Base-by-base conservation (phyloP, 2,797 vertebrate species). In the Cottoperca gobio region DNA sequence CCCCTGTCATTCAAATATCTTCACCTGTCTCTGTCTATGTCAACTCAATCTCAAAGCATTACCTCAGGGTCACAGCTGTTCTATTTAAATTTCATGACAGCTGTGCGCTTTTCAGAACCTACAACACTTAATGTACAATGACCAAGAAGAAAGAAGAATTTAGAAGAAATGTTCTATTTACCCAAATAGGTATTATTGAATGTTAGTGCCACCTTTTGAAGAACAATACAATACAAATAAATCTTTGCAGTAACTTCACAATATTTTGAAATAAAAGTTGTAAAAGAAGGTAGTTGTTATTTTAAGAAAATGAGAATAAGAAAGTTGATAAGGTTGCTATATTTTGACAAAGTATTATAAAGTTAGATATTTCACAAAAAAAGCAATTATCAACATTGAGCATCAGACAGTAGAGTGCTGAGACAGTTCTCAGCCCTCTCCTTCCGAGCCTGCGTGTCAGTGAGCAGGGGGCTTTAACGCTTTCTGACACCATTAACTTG, bases 1-100 rank as follows among this genome's bases (percentile, higher is more conserved):
- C 77, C 83, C 82, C 88, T 87, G 92, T 91, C 93, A 88, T 82
- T 93, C 90, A 91, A 43, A 89, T 85, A 86, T 88, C 84, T 85
- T 85, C 80, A 87, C 83, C 87, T 92, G 88, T 73, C 75, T 86
- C 73, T 57, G 43, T 85, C 85, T 72, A 61, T 89, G 86, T 88
- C 91, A 84, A 40, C 33, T 81, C 78, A 84, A 33, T 78, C 75
- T 85, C 70, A 77, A 73, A 84, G 87, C 84, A 86, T 90, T 84
- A 85, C 77, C 76, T 76, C 74, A 31, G 81, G 84, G 87, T 86
- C 79, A 87, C 57, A 78, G 76, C 78, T 79, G 72, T 79, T 81
- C 70, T 28, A 78, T 86, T 86, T 86, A 81, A 86, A 76, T 88
- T 78, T n/a, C 28, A 71, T 14, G 37, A 70, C 64, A 59, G 78